Evolutionary conservation across 2,888 invertebrate genomes (phyloP), one percentile per base, ranked within the genome.

Genomic region (Octodonta nipae): DNA sequence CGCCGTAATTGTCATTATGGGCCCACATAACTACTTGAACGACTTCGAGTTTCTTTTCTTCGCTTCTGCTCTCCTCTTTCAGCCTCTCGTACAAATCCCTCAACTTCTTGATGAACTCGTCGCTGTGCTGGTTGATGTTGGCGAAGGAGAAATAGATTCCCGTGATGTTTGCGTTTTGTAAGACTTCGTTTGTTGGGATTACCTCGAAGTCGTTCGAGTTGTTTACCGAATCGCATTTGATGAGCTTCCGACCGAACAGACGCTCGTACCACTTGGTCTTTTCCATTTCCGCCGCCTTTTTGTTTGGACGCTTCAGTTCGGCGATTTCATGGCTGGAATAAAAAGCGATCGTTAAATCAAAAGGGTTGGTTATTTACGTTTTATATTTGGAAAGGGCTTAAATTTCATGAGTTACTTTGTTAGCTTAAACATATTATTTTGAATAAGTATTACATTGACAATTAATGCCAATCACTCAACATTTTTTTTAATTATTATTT

Each of bases 111-210:
- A 75, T 71, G 42, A 77, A 75, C 50, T 78, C 78, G 51, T 78
- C 78, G 64, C 73, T 73, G 28, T 70, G 67, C 40, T 71, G 69
- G 55, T 73, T 75, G 38, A 77, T 72, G 47, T 78, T 77, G 10
- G 76, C 76, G 52, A 78, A 78, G 30, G 76, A 76, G 56, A 78
- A 78, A 54, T 78, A 78, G 42, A 78, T 66, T 15, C 75, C 78
- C 47, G 74, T 71, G 31, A 70, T 56, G 7, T 69, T 69, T 7
- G 65, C 66, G 1, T 64, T 65, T 22, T 63, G 62, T 2, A 72
- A 64, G 6, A 64, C 65, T 40, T 70, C 67, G 25, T 59, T 46
- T 2, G 71, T 70, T 1, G 63, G 47, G 8, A 65, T 45, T 36
- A 59, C 58, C 39, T 67, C 65, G 39, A 66, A 66, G 44, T 66